Percentiles rank a stretch among this genome's conserved stretches.
Evolutionary conservation across 2,113 vertebrate species (phyloP).

Genomic region (Thomomys bottae): DNA sequence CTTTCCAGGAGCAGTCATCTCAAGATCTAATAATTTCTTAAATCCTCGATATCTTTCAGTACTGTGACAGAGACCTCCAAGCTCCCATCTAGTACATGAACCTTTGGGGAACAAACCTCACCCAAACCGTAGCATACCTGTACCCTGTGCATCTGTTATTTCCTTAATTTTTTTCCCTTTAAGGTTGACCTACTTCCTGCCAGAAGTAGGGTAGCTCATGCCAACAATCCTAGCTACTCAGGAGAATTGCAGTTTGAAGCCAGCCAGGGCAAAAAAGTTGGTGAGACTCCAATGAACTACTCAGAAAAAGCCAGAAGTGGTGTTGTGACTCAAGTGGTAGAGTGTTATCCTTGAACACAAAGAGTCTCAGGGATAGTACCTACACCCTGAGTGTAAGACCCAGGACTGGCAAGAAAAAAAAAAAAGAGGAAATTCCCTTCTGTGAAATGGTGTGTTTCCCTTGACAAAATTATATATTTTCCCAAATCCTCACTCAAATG

Average conservation of each 20-base stretch:
- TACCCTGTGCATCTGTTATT: not conserved
- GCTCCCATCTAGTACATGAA: no score
- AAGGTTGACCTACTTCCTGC: not conserved
- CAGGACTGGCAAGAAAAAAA: no score
- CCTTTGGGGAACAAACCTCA: not conserved
- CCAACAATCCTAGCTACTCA: no score
- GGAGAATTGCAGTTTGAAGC: no score
- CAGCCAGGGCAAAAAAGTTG: no score
- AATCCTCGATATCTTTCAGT: not conserved
- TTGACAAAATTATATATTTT: not conserved
- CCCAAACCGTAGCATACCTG: not conserved
- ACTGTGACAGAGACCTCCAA: not conserved
- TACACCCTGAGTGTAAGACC: no score
- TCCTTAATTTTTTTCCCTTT: not conserved
- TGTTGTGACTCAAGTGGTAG: no score
- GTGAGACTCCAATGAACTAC: no score
- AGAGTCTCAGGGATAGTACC: no score
- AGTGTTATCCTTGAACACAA: no score
- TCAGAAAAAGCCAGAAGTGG: no score
- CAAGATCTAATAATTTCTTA: not conserved
- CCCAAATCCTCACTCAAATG: not conserved
- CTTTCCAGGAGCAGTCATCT: not conserved
- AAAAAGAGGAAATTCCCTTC: not conserved
- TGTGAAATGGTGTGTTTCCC: conserved; percentile 25
- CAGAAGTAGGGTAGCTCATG: no score